phyloP scores from a whole-genome alignment of 2,888 invertebrate genomes.

The Laothoe populi region DNA sequence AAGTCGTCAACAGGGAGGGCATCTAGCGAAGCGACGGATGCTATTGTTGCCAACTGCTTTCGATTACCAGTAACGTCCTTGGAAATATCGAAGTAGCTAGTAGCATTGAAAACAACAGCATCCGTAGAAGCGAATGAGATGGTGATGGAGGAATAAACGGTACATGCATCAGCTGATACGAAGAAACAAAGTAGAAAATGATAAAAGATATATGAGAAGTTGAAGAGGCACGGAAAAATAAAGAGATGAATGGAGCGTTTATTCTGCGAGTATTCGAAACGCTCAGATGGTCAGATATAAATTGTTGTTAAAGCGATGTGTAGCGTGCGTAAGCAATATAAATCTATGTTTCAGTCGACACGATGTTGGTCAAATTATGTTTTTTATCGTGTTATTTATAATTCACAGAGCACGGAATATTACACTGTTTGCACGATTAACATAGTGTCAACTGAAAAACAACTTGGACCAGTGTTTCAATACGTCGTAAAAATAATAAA shows the following conservation, averaged over 20 bases:
- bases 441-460: slow-evolving; percentile 8
- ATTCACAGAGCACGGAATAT: not conserved
- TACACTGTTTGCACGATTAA: not conserved
- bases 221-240: not conserved
- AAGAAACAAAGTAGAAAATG: slow-evolving; percentile 8
- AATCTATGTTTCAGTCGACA: slow-evolving; percentile 28
- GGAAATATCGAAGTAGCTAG: slow-evolving; percentile 31
- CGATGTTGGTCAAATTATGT: slow-evolving; percentile 31
- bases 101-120: slow-evolving; percentile 37
- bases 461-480: slow-evolving; percentile 7
- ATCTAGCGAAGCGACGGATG: slow-evolving; percentile 63
- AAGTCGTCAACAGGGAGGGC: slow-evolving; percentile 72
- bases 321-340: slow-evolving; percentile 29
- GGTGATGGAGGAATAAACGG: slow-evolving; percentile 37
- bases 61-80: slow-evolving; percentile 26
- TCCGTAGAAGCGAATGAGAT: slow-evolving; percentile 45
- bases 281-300: slow-evolving; percentile 2
- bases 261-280: not conserved
- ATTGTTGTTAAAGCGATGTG: slow-evolving; percentile 14
- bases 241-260: slow-evolving; percentile 14
- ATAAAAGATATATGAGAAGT: slow-evolving; percentile 37
- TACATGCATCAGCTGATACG: slow-evolving; percentile 44
- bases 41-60: slow-evolving; percentile 40
- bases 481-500: not conserved
- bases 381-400: not conserved